Evolutionary conservation across 2,113 vertebrate genomes (phyloP).

Genomic region (Perognathus longimembris): DNA sequence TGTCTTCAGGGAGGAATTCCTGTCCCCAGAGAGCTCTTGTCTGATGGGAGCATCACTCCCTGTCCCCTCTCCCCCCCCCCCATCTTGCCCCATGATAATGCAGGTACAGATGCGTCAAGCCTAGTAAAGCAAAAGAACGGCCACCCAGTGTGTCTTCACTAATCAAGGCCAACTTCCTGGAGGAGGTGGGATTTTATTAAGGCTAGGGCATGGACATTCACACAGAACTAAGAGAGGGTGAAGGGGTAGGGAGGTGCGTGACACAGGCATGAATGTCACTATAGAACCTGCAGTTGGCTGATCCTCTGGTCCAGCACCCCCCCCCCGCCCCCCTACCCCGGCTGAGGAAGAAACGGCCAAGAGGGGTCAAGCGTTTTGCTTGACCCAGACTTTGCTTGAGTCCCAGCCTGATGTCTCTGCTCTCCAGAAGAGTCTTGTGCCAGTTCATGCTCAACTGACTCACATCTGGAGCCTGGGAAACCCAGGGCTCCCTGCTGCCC

Average conservation of each 20-base stretch:
- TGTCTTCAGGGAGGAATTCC: not conserved
- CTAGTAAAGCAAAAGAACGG: not conserved
- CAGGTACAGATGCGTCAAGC: not conserved
- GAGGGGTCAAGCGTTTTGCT: not conserved
- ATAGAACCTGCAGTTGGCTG: not conserved
- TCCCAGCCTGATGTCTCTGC: not conserved
- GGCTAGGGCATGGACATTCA: not conserved
- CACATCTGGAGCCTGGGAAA: slow-evolving; percentile 23
- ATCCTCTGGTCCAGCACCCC: too few species aligned
- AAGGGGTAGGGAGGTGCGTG: not conserved
- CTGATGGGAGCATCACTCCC: not conserved
- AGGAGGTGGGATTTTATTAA: not conserved
- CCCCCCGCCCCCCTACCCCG: too few species aligned
- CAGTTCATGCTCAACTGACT: not conserved
- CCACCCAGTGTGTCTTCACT: not conserved
- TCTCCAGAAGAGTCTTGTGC: not conserved
- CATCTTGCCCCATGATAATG: too few species aligned
- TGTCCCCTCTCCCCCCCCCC: too few species aligned
- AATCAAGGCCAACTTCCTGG: not conserved
- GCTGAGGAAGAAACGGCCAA: rapidly evolving
- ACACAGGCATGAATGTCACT: rapidly evolving
- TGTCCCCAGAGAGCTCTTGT: not conserved
- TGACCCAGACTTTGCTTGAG: too few species aligned
- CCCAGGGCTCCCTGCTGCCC: not conserved
- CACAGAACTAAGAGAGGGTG: not conserved